Evolutionary conservation across 1,140 invertebrate species (phyloP).

Genomic region (Megalonaias nervosa): DNA sequence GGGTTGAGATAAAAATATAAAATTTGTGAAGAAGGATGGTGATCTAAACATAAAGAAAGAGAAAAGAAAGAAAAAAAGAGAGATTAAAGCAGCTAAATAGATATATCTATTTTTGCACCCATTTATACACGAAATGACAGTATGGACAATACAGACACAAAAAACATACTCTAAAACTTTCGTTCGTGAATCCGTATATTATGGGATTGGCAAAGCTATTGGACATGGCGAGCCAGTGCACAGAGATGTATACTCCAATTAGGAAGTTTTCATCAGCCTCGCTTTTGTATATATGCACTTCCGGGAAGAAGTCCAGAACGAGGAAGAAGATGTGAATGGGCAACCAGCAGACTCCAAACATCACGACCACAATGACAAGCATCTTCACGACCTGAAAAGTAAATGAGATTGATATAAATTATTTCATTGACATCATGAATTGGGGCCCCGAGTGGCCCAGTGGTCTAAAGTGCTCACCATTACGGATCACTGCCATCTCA

Average conservation of each 20-base stretch:
- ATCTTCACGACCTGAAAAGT: constrained; percentile 88
- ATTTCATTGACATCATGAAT: background rate
- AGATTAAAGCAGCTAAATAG: too few relatives aligned
- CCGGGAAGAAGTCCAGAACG: constrained; percentile 51
- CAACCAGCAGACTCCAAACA: constrained; percentile 90
- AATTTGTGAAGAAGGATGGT: too few relatives aligned
- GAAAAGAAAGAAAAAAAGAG: too few relatives aligned
- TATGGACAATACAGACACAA: too few relatives aligned
- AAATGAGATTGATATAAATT: background rate
- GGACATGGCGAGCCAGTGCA: constrained; percentile 76
- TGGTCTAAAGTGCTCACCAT: too few relatives aligned
- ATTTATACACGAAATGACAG: too few relatives aligned
- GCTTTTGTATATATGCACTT: constrained; percentile 24
- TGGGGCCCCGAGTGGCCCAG: background rate
- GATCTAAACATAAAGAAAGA: too few relatives aligned
- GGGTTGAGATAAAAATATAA: too few relatives aligned
- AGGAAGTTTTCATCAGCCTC: constrained; percentile 33
- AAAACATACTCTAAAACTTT: constrained; percentile 83
- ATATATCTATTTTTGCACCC: too few relatives aligned
- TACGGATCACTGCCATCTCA: background rate
- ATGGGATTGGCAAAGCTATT: constrained; percentile 91
- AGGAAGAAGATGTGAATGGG: constrained; percentile 81
- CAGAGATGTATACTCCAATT: constrained; percentile 53
- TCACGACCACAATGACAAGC: constrained; percentile 89
- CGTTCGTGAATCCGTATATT: constrained; percentile 90